Evolutionary conservation across 2,888 invertebrate species (phyloP), one percentile per base, ranked within the genome.

Genomic region (Lissocephala sabroskyi): DNA sequence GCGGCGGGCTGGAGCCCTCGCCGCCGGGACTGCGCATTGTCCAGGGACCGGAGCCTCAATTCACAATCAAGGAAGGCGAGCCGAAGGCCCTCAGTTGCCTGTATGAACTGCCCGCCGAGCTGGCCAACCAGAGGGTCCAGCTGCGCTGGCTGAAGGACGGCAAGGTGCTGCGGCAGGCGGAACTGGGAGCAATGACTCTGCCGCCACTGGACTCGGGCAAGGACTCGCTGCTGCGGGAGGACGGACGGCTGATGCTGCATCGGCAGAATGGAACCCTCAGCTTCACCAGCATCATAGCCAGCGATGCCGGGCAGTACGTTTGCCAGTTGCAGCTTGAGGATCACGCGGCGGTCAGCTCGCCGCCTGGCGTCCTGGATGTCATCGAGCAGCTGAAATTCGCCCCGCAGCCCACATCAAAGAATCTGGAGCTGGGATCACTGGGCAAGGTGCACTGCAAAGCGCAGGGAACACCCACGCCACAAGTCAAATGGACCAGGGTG

Each of bases 361-460:
- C 77, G 19, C 67, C 65, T 7, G 79, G 67, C 26, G 66, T 66
- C 33, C 40, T 85, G 52, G 73, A 77, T 63, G 65, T 87, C 81
- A 74, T 84, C 87, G 94, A 93, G 82, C 90, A 89, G 82, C 88
- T 97, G 1, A 96, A 93, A 83, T 97, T 97, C 83, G 89, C 90
- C 33, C 95, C 96, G 0, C 85, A 83, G 47, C 96, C 96, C 0
- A 92, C 93, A 40, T 93, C 91, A 79, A 93, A 93, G 80, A 93
- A 93, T 67, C 85, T 97, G 48, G 96, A 96, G 80, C 85, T 96
- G 42, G 92, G 92, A 46, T 89, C 91, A 11, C 87, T 91, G 1
- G 91, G 92, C 1, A 94, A 92, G 85, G 90, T 97, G 46, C 93
- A 94, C 68, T 97, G 97, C 84, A 94, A 93, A 80, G 97, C 96